Percentiles rank a stretch among this genome's conserved stretches.
phyloP scores from a whole-genome alignment of 2,888 invertebrate species.

The Drosophila testacea region DNA sequence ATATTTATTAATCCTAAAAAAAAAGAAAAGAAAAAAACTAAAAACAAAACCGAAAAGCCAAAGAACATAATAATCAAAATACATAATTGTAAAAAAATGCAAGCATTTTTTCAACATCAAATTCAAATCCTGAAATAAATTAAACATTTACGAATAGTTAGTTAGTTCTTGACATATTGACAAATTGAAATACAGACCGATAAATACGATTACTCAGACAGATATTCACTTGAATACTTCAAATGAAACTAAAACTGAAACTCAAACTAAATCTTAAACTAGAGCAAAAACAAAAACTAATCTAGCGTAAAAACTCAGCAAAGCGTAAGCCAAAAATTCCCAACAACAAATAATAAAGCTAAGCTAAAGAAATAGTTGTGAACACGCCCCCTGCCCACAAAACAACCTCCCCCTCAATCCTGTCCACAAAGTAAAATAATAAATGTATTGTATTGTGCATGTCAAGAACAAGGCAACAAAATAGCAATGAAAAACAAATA shows the following conservation, averaged over 20 bases:
- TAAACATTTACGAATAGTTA: constrained; percentile 27
- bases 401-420: background rate
- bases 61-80: constrained; percentile 69
- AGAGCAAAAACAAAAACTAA: constrained; percentile 47
- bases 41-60: constrained; percentile 65
- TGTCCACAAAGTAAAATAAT: constrained; percentile 17
- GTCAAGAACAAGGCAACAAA: constrained; percentile 49
- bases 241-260: constrained; percentile 6
- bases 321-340: constrained; percentile 71
- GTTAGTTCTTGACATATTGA: constrained; percentile 50
- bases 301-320: constrained; percentile 72
- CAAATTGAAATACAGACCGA: constrained; percentile 41
- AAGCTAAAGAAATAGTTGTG: constrained; percentile 62
- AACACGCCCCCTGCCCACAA: constrained; percentile 10
- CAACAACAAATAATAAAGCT: constrained; percentile 50
- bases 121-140: constrained; percentile 24
- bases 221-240: constrained; percentile 31
- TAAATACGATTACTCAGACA: constrained; percentile 36
- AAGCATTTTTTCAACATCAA: constrained; percentile 41
- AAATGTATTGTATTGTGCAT: constrained; percentile 29
- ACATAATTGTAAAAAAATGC: constrained; percentile 50
- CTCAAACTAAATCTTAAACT: constrained; percentile 6
- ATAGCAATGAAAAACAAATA: constrained; percentile 52
- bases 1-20: constrained; percentile 59
- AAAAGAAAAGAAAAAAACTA: constrained; percentile 35